Evolutionary conservation across 2,113 vertebrate genomes (phyloP), one percentile per base, ranked within the genome.

Genomic region (Crotalus horridus): DNA sequence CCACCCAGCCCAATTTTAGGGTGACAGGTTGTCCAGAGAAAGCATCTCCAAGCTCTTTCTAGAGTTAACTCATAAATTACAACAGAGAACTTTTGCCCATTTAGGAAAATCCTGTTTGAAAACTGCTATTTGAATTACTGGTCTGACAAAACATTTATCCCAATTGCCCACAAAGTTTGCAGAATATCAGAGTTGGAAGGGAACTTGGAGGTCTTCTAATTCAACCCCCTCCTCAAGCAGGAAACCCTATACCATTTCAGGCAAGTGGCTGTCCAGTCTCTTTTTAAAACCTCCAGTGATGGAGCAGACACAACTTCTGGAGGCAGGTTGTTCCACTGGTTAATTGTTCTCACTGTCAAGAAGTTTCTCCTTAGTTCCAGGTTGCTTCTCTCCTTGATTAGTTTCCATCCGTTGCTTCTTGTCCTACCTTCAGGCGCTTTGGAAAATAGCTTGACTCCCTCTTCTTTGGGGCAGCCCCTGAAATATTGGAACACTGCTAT

Each of bases 181-280:
- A 69, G 29, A n/a, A n/a, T 13, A 64, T n/a, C 26, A 69, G 29
- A 33, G 5, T 64, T 64, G 61, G 11, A 64, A n/a, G 26, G 61
- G 26, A 2, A 0, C 12, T n/a, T 69, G 29, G 29, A 69, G 64
- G 29, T 15, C 64, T 15, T 69, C 61, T 69, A 69, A 29, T 69
- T 29, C 61, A 69, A 12, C 59, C 10, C 26, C 59, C 1, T 4
- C 3, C 10, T 4, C 1, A 29, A 0, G 61, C 3, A 64, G 11
- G 26, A n/a, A 0, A 13, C 0, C 61, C 29, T 69, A 15, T 15
- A 13, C 1, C 4, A 69, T 6, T 69, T 2, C 12, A 69, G 61
- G 15, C 29, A 69, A 29, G 0, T 13, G 4, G 1, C 1, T 2
- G 0, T 15, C 61, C 4, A 69, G 0, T 13, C 11, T 64, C 61